Percentiles rank a stretch among this genome's conserved stretches.
phyloP scores from a whole-genome alignment of 2,113 vertebrate species.

The Eidolon helvum region DNA sequence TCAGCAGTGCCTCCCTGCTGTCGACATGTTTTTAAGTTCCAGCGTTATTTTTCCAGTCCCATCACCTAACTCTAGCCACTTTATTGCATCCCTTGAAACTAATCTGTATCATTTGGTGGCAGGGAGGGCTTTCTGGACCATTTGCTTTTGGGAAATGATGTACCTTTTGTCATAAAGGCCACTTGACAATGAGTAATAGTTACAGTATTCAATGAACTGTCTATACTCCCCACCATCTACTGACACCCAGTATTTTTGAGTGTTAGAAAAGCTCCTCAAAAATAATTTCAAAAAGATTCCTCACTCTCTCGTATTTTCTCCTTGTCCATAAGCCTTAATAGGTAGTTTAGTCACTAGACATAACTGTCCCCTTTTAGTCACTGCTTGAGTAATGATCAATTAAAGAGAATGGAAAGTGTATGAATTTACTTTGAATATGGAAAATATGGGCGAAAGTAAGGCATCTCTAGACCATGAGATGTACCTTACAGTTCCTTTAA shows the following conservation, averaged over 20 bases:
- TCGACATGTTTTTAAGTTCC: not conserved
- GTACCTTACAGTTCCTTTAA: not conserved
- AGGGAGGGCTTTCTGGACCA: not conserved
- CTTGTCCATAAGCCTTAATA: not conserved
- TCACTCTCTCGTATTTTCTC: not conserved
- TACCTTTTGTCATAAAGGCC: not conserved
- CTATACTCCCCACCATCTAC: not conserved
- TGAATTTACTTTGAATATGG: not conserved
- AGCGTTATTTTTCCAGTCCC: not conserved
- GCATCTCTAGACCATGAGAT: not conserved
- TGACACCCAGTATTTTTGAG: not conserved
- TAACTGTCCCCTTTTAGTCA: not conserved
- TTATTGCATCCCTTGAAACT: not conserved
- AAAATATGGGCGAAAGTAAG: not conserved
- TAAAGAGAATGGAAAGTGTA: not conserved
- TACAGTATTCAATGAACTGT: not conserved
- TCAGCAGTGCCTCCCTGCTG: not conserved
- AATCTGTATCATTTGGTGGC: not conserved
- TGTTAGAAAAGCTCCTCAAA: not conserved
- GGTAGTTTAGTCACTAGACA: not conserved
- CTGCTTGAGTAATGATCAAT: not conserved
- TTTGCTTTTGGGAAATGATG: not conserved
- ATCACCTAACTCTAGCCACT: not conserved
- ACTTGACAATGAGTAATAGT: not conserved
- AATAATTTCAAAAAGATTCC: not conserved